phyloP scores from a whole-genome alignment of 2,113 vertebrate species.

The Sclerurus mexicanus region DNA sequence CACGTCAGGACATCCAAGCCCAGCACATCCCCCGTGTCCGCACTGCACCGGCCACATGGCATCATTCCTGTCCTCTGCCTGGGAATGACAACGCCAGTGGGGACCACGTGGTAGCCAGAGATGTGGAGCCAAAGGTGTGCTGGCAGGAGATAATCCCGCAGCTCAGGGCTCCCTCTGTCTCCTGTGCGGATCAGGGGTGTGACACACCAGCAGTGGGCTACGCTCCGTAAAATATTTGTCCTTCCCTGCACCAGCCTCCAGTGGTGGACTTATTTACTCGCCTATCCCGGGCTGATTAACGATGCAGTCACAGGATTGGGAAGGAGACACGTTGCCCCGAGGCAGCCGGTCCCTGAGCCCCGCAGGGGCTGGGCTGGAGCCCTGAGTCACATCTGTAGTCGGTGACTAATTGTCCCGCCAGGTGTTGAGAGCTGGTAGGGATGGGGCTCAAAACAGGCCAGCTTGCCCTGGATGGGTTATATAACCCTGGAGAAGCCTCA shows the following conservation, averaged over 20 bases:
- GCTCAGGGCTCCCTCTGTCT: neutral
- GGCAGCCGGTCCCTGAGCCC: neutral
- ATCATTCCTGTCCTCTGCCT: accelerated
- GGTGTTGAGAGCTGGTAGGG: neutral
- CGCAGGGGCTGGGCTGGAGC: neutral
- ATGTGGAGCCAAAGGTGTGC: neutral
- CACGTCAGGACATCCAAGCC: accelerated
- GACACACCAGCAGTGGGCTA: neutral
- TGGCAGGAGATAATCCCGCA: neutral
- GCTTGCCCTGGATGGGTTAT: neutral
- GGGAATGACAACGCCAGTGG: accelerated
- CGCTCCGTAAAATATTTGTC: neutral
- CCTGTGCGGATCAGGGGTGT: accelerated
- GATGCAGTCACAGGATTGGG: neutral
- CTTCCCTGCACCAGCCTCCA: neutral
- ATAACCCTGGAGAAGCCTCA: neutral
- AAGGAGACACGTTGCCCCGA: neutral
- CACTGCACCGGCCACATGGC: accelerated
- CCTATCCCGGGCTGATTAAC: neutral
- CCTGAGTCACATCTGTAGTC: neutral
- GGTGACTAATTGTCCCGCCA: neutral
- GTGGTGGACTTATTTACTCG: accelerated
- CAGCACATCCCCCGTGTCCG: accelerated
- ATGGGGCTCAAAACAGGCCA: neutral
- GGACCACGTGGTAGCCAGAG: accelerated